Evolutionary conservation across 2,888 invertebrate species (phyloP).

Genomic region (Podabrus alpinus): DNA sequence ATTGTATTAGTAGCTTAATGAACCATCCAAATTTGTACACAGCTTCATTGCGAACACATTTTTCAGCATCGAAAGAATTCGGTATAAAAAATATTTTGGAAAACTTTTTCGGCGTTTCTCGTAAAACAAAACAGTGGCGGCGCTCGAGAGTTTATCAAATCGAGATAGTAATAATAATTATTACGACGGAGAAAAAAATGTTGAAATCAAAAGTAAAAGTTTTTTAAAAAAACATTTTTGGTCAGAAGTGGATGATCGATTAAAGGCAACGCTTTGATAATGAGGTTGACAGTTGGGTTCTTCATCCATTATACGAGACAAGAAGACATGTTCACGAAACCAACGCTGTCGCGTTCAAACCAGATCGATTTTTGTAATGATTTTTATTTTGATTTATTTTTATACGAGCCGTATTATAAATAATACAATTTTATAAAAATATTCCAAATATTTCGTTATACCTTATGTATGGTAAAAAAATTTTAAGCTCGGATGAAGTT

Average conservation of each 20-base stretch:
- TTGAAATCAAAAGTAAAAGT: background rate
- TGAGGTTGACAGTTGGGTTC: slow-evolving; percentile 48
- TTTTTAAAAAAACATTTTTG: slow-evolving; percentile 23
- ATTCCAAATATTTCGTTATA: background rate
- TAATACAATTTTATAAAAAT: slow-evolving; percentile 1
- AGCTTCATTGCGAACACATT: background rate
- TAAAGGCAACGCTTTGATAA: slow-evolving; percentile 46
- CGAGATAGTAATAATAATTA: too few species aligned
- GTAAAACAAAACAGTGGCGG: background rate
- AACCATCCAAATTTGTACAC: background rate
- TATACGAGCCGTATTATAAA: slow-evolving; percentile 23
- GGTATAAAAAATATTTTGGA: too few species aligned
- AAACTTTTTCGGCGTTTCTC: background rate
- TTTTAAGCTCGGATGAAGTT: background rate
- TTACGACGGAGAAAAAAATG: background rate
- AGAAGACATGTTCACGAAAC: slow-evolving; percentile 45
- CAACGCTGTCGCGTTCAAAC: slow-evolving; percentile 39
- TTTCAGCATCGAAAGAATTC: background rate
- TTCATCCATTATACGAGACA: slow-evolving; percentile 49
- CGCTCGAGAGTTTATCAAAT: background rate
- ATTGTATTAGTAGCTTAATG: background rate
- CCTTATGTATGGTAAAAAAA: background rate
- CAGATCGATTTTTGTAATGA: slow-evolving; percentile 49
- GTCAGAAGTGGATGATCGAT: slow-evolving; percentile 47
- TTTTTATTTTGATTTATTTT: slow-evolving; percentile 42